phyloP scores from a whole-genome alignment of 2,113 vertebrate species.

The Chinchilla lanigera region DNA sequence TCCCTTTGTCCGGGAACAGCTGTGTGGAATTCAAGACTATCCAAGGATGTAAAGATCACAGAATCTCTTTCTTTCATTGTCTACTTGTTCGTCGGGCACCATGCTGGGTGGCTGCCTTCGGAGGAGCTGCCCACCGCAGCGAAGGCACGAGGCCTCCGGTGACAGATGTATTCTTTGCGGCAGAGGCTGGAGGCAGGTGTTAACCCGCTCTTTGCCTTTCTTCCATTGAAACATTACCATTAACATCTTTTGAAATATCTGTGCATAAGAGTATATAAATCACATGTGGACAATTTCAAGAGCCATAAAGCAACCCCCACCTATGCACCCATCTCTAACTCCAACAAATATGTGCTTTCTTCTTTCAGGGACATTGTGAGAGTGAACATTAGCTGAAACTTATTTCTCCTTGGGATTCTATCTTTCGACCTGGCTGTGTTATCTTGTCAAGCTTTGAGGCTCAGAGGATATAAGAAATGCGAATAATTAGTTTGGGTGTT shows the following conservation, averaged over 20 bases:
- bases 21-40: constrained; percentile 81
- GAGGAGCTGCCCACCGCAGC: constrained; percentile 66
- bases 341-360: not conserved
- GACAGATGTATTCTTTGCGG: constrained; percentile 73
- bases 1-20: constrained; percentile 80
- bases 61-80: constrained; percentile 79
- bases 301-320: not conserved
- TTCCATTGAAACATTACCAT: not conserved
- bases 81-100: constrained; percentile 72
- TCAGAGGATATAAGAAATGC: not conserved
- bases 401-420: not conserved
- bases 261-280: not conserved
- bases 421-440: constrained; percentile 13
- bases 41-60: constrained; percentile 82
- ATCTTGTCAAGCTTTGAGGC: not conserved
- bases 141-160: constrained; percentile 61
- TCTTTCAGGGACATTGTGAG: not conserved
- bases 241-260: not conserved
- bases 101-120: constrained; percentile 69
- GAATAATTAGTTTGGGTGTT: constrained; percentile 20
- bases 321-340: not conserved
- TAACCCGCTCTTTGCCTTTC: constrained; percentile 73
- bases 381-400: not conserved
- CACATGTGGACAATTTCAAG: not conserved
- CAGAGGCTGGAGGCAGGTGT: not conserved